These are phyloP conservation scores for Candoia aspera DNA, from an alignment of 2,113 vertebrate genomes.

Conservation along the genomic window DNA sequence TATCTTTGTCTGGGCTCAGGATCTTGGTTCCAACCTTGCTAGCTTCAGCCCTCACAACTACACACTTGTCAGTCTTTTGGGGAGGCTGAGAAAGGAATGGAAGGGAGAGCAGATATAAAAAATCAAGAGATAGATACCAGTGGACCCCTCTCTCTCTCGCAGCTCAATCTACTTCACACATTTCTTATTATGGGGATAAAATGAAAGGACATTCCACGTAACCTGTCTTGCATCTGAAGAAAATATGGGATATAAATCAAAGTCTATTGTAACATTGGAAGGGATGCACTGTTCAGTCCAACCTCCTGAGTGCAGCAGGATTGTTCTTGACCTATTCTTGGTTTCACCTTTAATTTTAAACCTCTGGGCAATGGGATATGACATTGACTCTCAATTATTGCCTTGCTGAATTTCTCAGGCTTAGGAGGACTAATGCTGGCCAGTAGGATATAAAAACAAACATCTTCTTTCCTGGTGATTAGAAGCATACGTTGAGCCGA, in stretches of 20 bases:
- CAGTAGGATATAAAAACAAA: not conserved
- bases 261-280: not conserved
- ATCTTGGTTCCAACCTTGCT: not conserved
- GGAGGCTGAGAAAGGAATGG: not conserved
- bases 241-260: not conserved
- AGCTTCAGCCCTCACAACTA: not conserved
- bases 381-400: not conserved
- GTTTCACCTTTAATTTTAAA: not conserved
- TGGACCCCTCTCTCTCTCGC: not conserved
- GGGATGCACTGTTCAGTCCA: not conserved
- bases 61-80: not conserved
- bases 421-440: not conserved
- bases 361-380: not conserved
- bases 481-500: not conserved
- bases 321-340: not conserved
- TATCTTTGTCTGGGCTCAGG: not conserved
- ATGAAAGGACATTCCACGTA: not conserved
- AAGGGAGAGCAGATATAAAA: not conserved
- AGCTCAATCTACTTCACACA: not conserved
- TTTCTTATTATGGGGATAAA: not conserved
- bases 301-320: not conserved
- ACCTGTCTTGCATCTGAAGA: not conserved
- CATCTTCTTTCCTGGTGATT: not conserved
- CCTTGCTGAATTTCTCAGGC: constrained; percentile 1
- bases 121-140: not conserved